Percentiles rank a stretch among this genome's conserved stretches.
Evolutionary conservation across 2,797 vertebrate genomes (phyloP).

Genomic region (Ctenopoma multispine): DNA sequence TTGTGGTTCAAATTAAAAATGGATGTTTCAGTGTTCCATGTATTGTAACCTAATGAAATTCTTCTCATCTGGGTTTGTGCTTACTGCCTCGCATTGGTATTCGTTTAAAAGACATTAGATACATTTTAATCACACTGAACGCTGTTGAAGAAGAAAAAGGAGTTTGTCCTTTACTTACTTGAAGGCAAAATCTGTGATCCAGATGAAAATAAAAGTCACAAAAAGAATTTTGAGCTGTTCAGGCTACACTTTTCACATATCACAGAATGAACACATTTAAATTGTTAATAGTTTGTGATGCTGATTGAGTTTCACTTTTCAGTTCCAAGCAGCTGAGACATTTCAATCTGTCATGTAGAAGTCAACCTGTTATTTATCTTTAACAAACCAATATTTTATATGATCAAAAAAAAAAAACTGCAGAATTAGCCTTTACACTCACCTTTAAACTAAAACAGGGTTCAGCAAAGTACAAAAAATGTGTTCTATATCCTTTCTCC

Average conservation of each 20-base stretch:
- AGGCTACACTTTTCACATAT: not conserved
- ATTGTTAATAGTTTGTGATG: not conserved
- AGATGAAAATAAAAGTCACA: constrained; percentile 17
- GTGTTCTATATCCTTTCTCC: constrained; percentile 69
- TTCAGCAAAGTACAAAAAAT: constrained; percentile 53
- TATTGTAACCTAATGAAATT: constrained; percentile 51
- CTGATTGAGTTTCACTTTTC: constrained; percentile 1
- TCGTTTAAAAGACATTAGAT: constrained; percentile 46
- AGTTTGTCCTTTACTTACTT: constrained; percentile 29
- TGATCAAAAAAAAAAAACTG: constrained; percentile 10
- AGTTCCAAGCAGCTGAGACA: constrained; percentile 11
- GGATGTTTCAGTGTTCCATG: constrained; percentile 35
- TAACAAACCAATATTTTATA: constrained; percentile 30
- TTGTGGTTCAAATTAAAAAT: constrained; percentile 41
- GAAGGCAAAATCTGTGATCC: constrained; percentile 21
- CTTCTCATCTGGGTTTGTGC: constrained; percentile 43
- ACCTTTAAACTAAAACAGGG: constrained; percentile 47
- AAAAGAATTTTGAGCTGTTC: constrained; percentile 3
- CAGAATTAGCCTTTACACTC: constrained; percentile 34
- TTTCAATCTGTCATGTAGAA: constrained; percentile 10
- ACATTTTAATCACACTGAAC: constrained; percentile 53
- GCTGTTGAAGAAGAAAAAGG: constrained; percentile 22
- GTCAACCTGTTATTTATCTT: constrained; percentile 4
- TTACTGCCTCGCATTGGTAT: constrained; percentile 24
- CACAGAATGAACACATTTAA: not conserved